Evolutionary conservation across 2,797 vertebrate genomes (phyloP), one percentile per base, ranked within the genome.

Genomic region (Gymnocypris eckloni): DNA sequence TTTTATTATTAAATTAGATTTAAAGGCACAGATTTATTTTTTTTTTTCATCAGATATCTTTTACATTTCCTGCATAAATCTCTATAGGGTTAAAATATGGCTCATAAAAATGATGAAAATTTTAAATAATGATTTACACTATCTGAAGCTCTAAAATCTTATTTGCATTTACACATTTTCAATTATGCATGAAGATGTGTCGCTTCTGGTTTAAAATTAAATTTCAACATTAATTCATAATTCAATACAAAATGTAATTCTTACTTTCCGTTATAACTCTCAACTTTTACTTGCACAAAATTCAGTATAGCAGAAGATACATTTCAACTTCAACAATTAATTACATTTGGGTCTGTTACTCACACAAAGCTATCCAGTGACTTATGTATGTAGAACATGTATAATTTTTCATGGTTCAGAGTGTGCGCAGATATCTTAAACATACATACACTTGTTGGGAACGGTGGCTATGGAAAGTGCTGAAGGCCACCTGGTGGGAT

Each of bases 401-500:
- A 71, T 28, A 37, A 11, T 48, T 50, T 52, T 52, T 37, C 59
- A 13, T 3, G 4, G n/a, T 45, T 43, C 16, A 73, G 25, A 72
- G 4, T 61, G 3, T 50, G 43, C 11, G 25, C 41, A 52, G 18
- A 69, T 81, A 76, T 83, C 50, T 39, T 48, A 73, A 86, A 83
- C 66, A 56, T 15, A 6, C 45, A 85, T 45, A 71, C 83, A 87
- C n/a, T 16, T 80, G 69, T 73, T 69, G 50, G 81, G 73, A 85
- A 86, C 10, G 56, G 84, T 50, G 83, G 84, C 81, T 70, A 50
- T 77, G 81, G 66, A 67, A 61, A 61, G 54, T 77, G 52, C 67
- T 87, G 75, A 75, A 2, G 43, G 69, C 78, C 81, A 86, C 81
- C 71, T 73, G 39, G 81, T 82, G 86, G 80, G 86, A 84, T 76